phyloP scores from a whole-genome alignment of 2,113 vertebrate genomes.

The Herpetotheres cachinnans region DNA sequence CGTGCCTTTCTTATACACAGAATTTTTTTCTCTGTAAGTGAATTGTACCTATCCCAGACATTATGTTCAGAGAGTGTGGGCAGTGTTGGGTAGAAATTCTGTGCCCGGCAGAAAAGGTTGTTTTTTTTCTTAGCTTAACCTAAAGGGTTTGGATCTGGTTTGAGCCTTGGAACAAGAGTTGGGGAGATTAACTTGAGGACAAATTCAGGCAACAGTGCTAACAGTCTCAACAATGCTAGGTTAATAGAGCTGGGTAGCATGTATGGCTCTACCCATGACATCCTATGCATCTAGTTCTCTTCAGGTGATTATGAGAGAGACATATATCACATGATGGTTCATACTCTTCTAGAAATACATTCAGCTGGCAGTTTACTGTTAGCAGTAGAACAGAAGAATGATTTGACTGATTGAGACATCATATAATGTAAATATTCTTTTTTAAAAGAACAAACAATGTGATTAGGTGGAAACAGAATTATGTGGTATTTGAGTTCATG shows the following conservation, averaged over 20 bases:
- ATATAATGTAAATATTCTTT: background rate
- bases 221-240: background rate
- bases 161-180: background rate
- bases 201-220: background rate
- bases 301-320: background rate
- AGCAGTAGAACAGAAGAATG: background rate
- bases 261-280: background rate
- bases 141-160: background rate
- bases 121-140: background rate
- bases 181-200: background rate
- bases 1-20: background rate
- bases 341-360: background rate
- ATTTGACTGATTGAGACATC: background rate
- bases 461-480: background rate
- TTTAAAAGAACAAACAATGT: background rate
- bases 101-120: background rate
- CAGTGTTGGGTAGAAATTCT: background rate
- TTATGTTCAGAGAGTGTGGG: background rate
- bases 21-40: background rate
- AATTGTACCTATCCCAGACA: background rate
- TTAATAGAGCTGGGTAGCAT: background rate
- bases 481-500: background rate
- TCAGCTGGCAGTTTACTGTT: background rate
- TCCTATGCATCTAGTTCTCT: background rate
- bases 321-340: fast-evolving